These are phyloP conservation scores for Acrocephalus arundinaceus DNA, from an alignment of 2,113 vertebrate genomes.

Conservation along the genomic window DNA sequence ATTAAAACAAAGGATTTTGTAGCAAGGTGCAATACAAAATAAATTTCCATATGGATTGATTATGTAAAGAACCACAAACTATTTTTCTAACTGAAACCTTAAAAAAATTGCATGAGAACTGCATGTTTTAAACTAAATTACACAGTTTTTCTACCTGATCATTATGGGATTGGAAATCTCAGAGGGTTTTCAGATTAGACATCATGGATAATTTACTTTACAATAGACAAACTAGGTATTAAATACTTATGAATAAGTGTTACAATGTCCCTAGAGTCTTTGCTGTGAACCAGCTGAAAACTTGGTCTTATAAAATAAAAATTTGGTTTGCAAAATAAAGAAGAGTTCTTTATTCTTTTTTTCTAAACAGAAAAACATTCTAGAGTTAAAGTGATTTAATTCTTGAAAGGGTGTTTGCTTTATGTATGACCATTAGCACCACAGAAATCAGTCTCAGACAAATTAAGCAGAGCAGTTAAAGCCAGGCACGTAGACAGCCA, in stretches of 20 bases:
- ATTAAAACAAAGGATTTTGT: neutral
- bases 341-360: neutral
- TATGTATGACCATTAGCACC: neutral
- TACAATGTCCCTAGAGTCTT: neutral
- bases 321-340: neutral
- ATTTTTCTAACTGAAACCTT: neutral
- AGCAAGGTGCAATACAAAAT: neutral
- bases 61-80: neutral
- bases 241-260: slow-evolving; percentile 15
- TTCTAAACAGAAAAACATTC: neutral
- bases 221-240: slow-evolving; percentile 41
- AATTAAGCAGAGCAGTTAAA: neutral
- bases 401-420: neutral
- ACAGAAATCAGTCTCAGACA: neutral
- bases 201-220: slow-evolving; percentile 12
- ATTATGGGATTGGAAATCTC: slow-evolving; percentile 46
- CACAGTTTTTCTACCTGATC: neutral
- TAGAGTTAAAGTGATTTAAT: neutral
- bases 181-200: slow-evolving; percentile 22
- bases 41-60: neutral
- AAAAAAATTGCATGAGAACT: neutral
- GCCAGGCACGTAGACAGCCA: fast-evolving
- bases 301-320: neutral
- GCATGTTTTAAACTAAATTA: slow-evolving; percentile 30
- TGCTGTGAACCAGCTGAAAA: neutral